Percentiles rank a stretch among this genome's conserved stretches.
These are phyloP conservation scores for Xiphophorus maculatus DNA, from an alignment of 2,113 vertebrate species.

Conservation along the genomic window DNA sequence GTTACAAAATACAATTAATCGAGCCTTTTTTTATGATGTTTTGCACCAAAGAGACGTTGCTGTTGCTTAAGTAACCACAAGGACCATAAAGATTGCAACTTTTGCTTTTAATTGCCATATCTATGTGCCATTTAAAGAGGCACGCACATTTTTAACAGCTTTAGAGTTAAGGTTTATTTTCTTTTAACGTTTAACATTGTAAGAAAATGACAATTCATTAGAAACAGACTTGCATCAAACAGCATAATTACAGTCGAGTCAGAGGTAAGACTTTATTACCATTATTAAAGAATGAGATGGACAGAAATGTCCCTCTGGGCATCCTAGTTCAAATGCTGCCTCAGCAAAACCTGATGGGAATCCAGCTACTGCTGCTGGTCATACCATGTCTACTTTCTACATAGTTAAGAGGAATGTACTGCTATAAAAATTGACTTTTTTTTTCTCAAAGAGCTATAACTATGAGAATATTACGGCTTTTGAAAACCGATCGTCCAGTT, in stretches of 20 bases:
- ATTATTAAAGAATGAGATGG: slow-evolving; percentile 20
- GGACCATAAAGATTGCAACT: background rate
- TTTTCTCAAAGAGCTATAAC: slow-evolving; percentile 37
- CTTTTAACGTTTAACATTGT: background rate
- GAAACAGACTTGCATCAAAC: background rate
- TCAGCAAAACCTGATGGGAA: slow-evolving; percentile 12
- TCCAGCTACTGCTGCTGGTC: slow-evolving; percentile 26
- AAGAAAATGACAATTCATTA: background rate
- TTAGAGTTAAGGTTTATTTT: background rate
- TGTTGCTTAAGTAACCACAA: background rate
- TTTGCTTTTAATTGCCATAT: background rate
- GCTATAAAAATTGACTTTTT: slow-evolving; percentile 48
- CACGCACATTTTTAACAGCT: background rate
- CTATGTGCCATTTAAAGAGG: background rate
- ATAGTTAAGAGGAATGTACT: slow-evolving; percentile 29
- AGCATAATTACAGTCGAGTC: background rate
- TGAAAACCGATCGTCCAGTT: background rate
- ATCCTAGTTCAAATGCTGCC: slow-evolving; percentile 19
- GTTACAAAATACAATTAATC: background rate
- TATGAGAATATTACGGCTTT: slow-evolving; percentile 26
- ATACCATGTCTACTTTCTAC: slow-evolving; percentile 43
- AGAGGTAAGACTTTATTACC: background rate
- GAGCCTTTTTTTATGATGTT: background rate
- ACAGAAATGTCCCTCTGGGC: slow-evolving; percentile 3
- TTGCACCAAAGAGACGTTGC: background rate